A percentile compares a stretch with the other conserved stretches of the same genome.
phyloP scores from a whole-genome alignment of 2,797 vertebrate species.

The Todus mexicanus region DNA sequence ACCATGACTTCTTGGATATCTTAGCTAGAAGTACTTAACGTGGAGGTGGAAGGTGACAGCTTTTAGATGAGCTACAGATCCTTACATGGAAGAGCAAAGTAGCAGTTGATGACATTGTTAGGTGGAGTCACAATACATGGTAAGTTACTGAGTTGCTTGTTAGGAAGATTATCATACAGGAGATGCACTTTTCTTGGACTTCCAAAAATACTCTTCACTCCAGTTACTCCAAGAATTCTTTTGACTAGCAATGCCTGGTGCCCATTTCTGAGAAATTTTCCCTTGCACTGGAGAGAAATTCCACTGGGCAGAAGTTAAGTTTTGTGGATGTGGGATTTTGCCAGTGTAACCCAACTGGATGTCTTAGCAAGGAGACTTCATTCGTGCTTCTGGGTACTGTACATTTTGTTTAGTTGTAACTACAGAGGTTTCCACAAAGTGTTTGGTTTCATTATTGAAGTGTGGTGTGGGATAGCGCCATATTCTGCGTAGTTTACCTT shows the following conservation, averaged over 20 bases:
- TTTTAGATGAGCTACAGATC: not conserved
- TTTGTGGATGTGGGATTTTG: not conserved
- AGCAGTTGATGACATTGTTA: not conserved
- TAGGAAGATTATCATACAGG: not conserved
- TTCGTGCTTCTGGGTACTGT: not conserved
- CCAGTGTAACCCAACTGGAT: not conserved
- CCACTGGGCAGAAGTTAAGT: not conserved
- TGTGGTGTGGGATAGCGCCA: not conserved
- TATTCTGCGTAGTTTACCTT: not conserved
- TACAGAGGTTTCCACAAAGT: not conserved
- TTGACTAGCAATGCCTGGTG: not conserved
- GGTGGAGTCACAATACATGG: not conserved
- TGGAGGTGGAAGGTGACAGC: not conserved
- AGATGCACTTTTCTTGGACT: not conserved
- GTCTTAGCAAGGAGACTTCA: not conserved
- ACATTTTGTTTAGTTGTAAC: not conserved
- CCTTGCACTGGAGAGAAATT: not conserved
- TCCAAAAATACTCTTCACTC: not conserved
- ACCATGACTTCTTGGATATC: not conserved
- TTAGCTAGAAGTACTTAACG: not conserved
- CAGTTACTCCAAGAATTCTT: not conserved
- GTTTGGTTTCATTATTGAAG: not conserved
- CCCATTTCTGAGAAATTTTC: not conserved
- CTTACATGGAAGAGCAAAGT: not conserved
- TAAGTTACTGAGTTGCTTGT: not conserved